Conservation (phyloP, 1,140 invertebrate genomes). For the Drosophila azteca region DNA sequence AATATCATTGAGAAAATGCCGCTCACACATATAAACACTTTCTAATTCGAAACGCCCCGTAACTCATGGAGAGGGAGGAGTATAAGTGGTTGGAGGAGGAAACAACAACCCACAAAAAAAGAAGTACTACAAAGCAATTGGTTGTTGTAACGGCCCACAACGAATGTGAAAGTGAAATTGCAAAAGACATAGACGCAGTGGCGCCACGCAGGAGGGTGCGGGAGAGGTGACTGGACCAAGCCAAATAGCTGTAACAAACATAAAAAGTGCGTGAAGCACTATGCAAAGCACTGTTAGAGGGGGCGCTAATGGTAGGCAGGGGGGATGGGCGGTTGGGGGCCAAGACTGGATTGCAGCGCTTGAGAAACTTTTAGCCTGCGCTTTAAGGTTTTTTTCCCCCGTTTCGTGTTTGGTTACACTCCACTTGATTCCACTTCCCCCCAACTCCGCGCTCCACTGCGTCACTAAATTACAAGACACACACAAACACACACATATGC, state of each 20-base stretch:
- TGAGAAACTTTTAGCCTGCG: slow-evolving; percentile 66
- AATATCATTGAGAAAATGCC: slow-evolving; percentile 40
- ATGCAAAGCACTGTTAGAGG: slow-evolving; percentile 37
- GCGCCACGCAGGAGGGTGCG: slow-evolving; percentile 1
- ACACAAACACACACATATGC: slow-evolving; percentile 18
- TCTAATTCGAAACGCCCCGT: slow-evolving; percentile 62
- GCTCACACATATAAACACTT: slow-evolving; percentile 51
- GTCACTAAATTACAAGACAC: slow-evolving; percentile 73
- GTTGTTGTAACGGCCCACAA: slow-evolving; percentile 63
- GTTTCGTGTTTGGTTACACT: slow-evolving; percentile 61
- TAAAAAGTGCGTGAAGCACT: slow-evolving; percentile 49
- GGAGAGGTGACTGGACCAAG: neutral
- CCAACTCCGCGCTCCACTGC: slow-evolving; percentile 71
- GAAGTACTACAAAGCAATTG: slow-evolving; percentile 66
- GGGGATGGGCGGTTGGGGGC: neutral
- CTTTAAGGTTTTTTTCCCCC: slow-evolving; percentile 51
- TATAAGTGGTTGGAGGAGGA: neutral
- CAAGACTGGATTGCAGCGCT: slow-evolving; percentile 52
- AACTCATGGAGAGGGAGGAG: slow-evolving; percentile 14
- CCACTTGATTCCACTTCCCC: slow-evolving; percentile 65
- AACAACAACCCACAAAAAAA: slow-evolving; percentile 23
- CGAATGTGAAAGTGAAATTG: slow-evolving; percentile 78
- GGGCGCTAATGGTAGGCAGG: neutral
- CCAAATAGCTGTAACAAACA: neutral
- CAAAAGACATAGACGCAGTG: slow-evolving; percentile 30